phyloP scores from a whole-genome alignment of 2,888 invertebrate genomes.

The Athetis lepigone region DNA sequence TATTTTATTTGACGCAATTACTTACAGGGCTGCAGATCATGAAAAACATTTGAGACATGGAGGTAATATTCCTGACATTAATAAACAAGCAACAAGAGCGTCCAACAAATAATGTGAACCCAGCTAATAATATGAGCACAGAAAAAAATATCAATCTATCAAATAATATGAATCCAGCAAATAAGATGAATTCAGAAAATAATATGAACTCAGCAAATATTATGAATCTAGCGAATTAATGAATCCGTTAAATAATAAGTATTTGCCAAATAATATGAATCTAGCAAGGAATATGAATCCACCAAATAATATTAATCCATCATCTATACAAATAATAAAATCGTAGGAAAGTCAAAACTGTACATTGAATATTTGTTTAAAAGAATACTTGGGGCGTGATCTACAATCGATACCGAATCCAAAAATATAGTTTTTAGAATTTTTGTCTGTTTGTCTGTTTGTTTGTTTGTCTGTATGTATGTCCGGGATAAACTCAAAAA shows the following conservation, averaged over 20 bases:
- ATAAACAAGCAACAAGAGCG: neutral
- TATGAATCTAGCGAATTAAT: neutral
- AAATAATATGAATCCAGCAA: neutral
- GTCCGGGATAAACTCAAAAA: no score
- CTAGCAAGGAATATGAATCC: no score
- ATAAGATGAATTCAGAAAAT: neutral
- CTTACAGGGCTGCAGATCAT: slow-evolving; percentile 43
- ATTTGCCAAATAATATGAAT: no score
- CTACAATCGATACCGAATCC: no score
- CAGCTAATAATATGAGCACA: neutral
- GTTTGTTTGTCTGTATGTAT: no score
- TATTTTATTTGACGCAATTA: neutral
- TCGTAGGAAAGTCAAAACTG: no score
- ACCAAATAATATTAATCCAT: no score
- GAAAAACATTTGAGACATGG: slow-evolving; percentile 4
- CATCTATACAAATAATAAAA: no score
- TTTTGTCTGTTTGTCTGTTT: no score
- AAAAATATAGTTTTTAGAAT: no score
- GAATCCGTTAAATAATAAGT: neutral
- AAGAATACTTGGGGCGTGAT: no score
- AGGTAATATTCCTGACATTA: neutral
- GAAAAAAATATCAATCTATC: neutral
- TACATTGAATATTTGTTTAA: no score
- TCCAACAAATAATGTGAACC: neutral
- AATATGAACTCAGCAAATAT: neutral